phyloP scores from a whole-genome alignment of 2,797 vertebrate species.

The Mormyrops boulengeri region DNA sequence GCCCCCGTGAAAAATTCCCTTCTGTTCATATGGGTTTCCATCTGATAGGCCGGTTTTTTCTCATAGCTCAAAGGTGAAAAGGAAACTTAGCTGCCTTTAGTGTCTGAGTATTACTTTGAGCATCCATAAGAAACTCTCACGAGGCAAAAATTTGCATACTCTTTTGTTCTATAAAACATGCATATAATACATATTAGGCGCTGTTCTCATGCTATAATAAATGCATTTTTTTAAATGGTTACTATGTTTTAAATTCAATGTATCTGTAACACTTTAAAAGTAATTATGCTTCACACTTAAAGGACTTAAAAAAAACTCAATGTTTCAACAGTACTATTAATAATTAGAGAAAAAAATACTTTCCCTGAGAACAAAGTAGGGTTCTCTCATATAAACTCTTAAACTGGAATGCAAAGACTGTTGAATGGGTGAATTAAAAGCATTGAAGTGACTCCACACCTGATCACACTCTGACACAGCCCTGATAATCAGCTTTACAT shows the following conservation, averaged over 20 bases:
- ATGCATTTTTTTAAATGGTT: neutral
- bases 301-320: neutral
- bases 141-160: neutral
- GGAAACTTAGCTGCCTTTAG: neutral
- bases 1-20: neutral
- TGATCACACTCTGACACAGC: constrained; percentile 1
- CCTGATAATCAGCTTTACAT: neutral
- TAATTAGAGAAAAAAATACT: neutral
- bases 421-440: constrained; percentile 4
- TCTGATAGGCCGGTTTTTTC: neutral
- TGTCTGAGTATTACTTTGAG: neutral
- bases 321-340: neutral
- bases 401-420: neutral
- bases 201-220: neutral
- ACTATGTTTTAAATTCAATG: neutral
- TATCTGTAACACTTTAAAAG: neutral
- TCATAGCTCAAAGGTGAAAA: neutral
- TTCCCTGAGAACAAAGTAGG: neutral
- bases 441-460: neutral
- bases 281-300: neutral
- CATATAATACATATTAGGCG: neutral
- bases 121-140: neutral
- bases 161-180: neutral
- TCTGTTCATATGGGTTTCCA: neutral
- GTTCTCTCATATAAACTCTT: neutral